phyloP scores from a whole-genome alignment of 2,888 invertebrate genomes.

The Cerastis leucographa region DNA sequence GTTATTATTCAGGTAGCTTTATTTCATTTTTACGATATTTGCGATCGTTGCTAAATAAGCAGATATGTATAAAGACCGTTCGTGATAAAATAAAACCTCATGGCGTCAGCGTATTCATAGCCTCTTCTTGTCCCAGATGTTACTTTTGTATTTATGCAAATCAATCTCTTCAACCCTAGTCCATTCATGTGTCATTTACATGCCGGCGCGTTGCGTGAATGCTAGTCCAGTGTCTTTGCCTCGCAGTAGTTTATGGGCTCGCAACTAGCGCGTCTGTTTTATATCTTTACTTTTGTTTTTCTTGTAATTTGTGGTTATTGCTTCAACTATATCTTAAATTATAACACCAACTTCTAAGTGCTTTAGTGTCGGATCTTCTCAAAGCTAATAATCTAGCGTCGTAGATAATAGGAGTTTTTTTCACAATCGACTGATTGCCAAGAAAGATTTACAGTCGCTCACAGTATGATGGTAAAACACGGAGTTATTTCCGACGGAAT shows the following conservation, averaged over 20 bases:
- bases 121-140: constrained; percentile 58
- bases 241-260: constrained; percentile 53
- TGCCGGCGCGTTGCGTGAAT: constrained; percentile 49
- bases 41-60: constrained; percentile 26
- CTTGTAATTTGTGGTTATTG: constrained; percentile 60
- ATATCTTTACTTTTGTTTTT: constrained; percentile 67
- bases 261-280: constrained; percentile 64
- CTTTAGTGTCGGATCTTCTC: constrained; percentile 71
- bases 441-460: constrained; percentile 85
- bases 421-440: constrained; percentile 82
- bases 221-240: constrained; percentile 51
- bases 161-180: constrained; percentile 63
- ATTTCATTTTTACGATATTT: constrained; percentile 36
- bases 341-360: constrained; percentile 70
- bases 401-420: constrained; percentile 81
- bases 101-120: constrained; percentile 44
- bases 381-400: constrained; percentile 66
- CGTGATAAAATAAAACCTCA: constrained; percentile 50
- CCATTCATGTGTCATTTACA: constrained; percentile 74
- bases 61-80: constrained; percentile 35
- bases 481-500: constrained; percentile 88
- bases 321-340: constrained; percentile 71
- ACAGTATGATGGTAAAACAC: constrained; percentile 81
- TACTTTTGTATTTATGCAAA: constrained; percentile 67
- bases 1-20: constrained; percentile 33